Percentiles rank a stretch among this genome's conserved stretches.
Conservation (phyloP, 2,113 vertebrate species). For the Anolis carolinensis region DNA sequence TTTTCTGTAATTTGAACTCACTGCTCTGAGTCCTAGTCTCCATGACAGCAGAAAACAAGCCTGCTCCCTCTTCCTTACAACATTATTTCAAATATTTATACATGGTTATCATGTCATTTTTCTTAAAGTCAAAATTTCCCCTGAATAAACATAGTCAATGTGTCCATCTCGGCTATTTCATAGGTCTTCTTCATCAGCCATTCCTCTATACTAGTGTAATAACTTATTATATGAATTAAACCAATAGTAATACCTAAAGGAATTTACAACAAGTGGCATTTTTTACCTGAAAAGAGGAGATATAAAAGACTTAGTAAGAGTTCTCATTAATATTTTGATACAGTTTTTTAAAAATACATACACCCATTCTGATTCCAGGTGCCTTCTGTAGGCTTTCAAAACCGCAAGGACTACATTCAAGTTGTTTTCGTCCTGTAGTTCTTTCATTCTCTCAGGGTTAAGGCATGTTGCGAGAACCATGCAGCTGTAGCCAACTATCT, state of each 20-base stretch:
- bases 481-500: constrained; percentile 81
- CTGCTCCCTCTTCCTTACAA: too few species aligned
- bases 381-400: constrained; percentile 81
- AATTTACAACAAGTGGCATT: not conserved
- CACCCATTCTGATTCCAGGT: constrained; percentile 90
- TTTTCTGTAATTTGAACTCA: too few species aligned
- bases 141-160: too few species aligned
- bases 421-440: constrained; percentile 76
- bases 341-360: constrained; percentile 70
- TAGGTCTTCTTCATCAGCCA: too few species aligned
- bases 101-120: too few species aligned
- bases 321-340: not conserved
- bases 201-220: not conserved
- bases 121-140: too few species aligned
- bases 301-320: not conserved
- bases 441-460: constrained; percentile 78
- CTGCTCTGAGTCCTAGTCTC: too few species aligned
- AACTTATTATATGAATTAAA: not conserved
- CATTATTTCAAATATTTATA: too few species aligned
- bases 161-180: too few species aligned
- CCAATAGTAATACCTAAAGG: not conserved
- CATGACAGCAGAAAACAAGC: too few species aligned
- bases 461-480: constrained; percentile 93
- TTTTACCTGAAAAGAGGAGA: not conserved
- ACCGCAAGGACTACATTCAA: constrained; percentile 78